A percentile compares a stretch with the other conserved stretches of the same genome.
Evolutionary conservation across 2,888 invertebrate genomes (phyloP).

Genomic region (Rhagonycha fulva): DNA sequence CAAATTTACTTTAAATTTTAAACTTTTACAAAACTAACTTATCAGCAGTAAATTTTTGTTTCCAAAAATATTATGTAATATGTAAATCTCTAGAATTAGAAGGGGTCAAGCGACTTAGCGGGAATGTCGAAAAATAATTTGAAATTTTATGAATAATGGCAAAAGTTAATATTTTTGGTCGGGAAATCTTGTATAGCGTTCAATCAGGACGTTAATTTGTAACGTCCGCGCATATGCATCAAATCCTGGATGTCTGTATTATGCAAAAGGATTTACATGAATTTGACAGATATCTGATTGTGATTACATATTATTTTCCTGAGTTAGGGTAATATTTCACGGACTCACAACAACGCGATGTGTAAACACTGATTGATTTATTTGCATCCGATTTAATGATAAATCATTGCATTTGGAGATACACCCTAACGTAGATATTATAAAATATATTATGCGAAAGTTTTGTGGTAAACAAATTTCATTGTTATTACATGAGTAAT

Average conservation of each 20-base stretch:
- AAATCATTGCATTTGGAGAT: neutral
- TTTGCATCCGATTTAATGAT: neutral
- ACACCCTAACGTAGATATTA: neutral
- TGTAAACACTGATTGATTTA: neutral
- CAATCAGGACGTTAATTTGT: constrained; percentile 8
- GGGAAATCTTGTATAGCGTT: neutral
- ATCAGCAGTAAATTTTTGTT: neutral
- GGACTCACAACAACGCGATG: neutral
- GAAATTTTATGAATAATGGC: neutral
- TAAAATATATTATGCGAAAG: neutral
- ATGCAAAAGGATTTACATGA: constrained; percentile 28
- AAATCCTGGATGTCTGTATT: constrained; percentile 23
- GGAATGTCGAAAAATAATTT: neutral
- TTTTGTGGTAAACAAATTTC: neutral
- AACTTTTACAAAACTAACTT: neutral
- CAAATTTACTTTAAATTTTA: neutral
- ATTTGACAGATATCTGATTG: constrained; percentile 27
- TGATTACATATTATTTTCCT: constrained; percentile 14
- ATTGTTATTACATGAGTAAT: neutral
- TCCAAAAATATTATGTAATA: neutral
- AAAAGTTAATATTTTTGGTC: neutral
- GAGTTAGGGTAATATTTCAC: constrained; percentile 19
- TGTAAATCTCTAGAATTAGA: neutral
- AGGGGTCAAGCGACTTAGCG: neutral
- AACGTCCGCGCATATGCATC: constrained; percentile 26